Evolutionary conservation across 2,113 vertebrate species (phyloP), one percentile per base, ranked within the genome.

Genomic region (Vicugna pacos): DNA sequence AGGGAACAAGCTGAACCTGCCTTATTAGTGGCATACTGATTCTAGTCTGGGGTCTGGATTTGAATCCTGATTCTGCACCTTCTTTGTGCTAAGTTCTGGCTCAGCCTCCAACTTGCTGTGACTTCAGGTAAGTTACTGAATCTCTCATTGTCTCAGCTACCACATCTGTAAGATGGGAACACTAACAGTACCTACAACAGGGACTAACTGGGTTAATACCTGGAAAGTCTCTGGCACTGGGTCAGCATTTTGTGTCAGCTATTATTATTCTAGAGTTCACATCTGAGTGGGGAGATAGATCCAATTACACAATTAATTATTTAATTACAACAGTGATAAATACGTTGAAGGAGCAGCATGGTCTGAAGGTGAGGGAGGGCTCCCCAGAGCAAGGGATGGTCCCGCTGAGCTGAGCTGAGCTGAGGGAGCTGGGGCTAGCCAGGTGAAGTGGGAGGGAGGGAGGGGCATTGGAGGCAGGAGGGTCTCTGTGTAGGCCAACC

Each of bases 321-420:
- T 95, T 95, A 64, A 96, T 92, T 72, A 79, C 35, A 60, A 48
- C 19, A n/a, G 69, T 17, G 91, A 93, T 77, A 96, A 91, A 95
- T 79, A 91, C 26, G 19, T 79, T 62, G 54, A 80, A 80, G 81
- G 73, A 91, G 22, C 42, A 52, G 15, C 12, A 3, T 1, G 8
- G 60, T 62, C 69, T 64, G 50, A n/a, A 92, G 79, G 70, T 12
- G 58, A 89, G 79, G 42, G 72, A 67, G 88, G 65, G 28, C 65
- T 65, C 54, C 85, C 24, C 50, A 42, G 67, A 67, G 72, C 2
- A 0, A 64, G 76, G 10, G 67, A 24, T 5, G 46, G 48, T 26
- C 56, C 86, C 5, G 19, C 65, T 24, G 35, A 72, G 42, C 69
- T 13, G 17, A 38, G 35, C 35, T n/a, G 50, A 22, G 58, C 46